A percentile compares a stretch with the other conserved stretches of the same genome.
These are phyloP conservation scores for Lipophrys pholis DNA, from an alignment of 2,113 vertebrate species.

Conservation along the genomic window DNA sequence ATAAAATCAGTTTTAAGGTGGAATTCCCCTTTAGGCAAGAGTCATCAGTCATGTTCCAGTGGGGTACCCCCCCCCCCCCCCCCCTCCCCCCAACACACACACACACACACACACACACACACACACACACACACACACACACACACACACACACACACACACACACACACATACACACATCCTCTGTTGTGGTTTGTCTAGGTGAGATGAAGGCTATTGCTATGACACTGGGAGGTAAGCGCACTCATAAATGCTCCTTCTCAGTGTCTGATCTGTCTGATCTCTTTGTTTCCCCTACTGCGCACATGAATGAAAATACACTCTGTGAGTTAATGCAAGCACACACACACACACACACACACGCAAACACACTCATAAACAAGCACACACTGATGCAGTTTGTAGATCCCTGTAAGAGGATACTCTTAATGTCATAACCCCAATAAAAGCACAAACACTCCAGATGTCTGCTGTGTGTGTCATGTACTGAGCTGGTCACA, in stretches of 20 bases:
- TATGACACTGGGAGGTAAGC: slow-evolving; percentile 72
- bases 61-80: slow-evolving; percentile 39
- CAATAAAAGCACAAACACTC: slow-evolving; percentile 58
- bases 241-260: slow-evolving; percentile 57
- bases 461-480: slow-evolving; percentile 72
- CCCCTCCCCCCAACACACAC: background rate
- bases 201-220: slow-evolving; percentile 81
- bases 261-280: slow-evolving; percentile 62
- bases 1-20: slow-evolving; percentile 54
- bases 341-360: slow-evolving; percentile 25
- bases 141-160: too few relatives aligned
- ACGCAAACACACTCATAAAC: slow-evolving; percentile 11
- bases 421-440: slow-evolving; percentile 76
- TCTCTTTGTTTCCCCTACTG: slow-evolving; percentile 63
- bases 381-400: slow-evolving; percentile 31
- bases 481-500: slow-evolving; percentile 43
- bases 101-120: too few relatives aligned
- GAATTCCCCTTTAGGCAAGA: slow-evolving; percentile 75
- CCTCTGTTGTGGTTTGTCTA: slow-evolving; percentile 81
- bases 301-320: slow-evolving; percentile 23
- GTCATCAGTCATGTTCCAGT: slow-evolving; percentile 69
- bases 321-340: slow-evolving; percentile 40
- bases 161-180: background rate
- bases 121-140: too few relatives aligned
- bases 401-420: slow-evolving; percentile 73